Conservation (phyloP, 1,140 invertebrate species). For the Megalonaias nervosa region DNA sequence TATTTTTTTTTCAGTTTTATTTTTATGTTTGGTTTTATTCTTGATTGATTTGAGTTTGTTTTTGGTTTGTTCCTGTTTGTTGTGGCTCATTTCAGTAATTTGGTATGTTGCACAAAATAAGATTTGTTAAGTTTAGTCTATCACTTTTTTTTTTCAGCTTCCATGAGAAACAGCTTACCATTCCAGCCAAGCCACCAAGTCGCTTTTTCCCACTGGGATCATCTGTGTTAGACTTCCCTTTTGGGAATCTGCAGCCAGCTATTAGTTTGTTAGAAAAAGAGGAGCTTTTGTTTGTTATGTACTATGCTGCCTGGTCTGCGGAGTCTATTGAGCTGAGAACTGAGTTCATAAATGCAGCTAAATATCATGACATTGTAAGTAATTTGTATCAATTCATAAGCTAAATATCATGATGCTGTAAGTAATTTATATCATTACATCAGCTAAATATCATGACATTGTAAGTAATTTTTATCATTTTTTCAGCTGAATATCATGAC, state of each 20-base stretch:
- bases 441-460: constrained; percentile 75
- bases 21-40: no score
- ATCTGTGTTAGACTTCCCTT: constrained; percentile 50
- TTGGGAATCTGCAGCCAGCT: constrained; percentile 52
- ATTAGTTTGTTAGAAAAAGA: constrained; percentile 50
- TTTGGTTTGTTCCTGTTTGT: no score
- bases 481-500: no score
- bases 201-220: constrained; percentile 54
- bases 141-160: constrained; percentile 34
- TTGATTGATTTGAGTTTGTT: no score
- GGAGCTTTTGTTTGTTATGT: constrained; percentile 81
- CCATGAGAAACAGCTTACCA: constrained; percentile 46
- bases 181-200: constrained; percentile 44
- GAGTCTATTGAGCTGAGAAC: constrained; percentile 80
- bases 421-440: no score
- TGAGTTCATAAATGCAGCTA: constrained; percentile 83
- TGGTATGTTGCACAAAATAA: no score
- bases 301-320: constrained; percentile 92
- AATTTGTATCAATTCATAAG: neutral
- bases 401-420: no score
- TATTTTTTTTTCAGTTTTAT: no score
- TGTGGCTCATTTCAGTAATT: no score
- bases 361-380: constrained; percentile 66
- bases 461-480: constrained; percentile 4
- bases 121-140: no score